Evolutionary conservation across 2,797 vertebrate species (phyloP), one percentile per base, ranked within the genome.

Genomic region (Enteromius afrohamiltoni): DNA sequence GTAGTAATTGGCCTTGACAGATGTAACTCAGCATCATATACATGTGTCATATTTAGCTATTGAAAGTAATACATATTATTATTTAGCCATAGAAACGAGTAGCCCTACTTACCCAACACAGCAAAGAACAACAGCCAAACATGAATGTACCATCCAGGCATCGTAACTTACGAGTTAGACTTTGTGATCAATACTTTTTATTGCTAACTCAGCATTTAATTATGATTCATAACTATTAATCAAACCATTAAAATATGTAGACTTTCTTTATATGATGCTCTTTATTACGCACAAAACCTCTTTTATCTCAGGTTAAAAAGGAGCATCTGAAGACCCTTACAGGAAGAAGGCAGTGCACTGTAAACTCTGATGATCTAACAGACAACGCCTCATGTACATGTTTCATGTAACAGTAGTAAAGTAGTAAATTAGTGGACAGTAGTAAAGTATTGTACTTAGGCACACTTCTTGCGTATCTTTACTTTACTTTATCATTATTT

Each of bases 101-200:
- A 85, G 4, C 23, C 7, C 71, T 3, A 49, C 79, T 79, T 47
- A 65, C 83, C 77, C 42, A 77, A 16, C 23, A 34, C 11, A 45
- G 69, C 45, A 42, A 74, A 85, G 31, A 83, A 37, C 40, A 80
- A 75, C n/a, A 83, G 7, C 17, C 82, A 77, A 60, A 42, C 14
- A n/a, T 70, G 16, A 65, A 65, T 31, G 47, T 62, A 21, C 31
- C 3, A 11, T 83, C 70, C 49, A 71, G 40, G 11, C 86, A 85
- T 87, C 5, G 23, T 85, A 17, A 80, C 6, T 47, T 16, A 23
- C 2, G 0, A 34, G 19, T 34, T 5, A 17, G 5, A 37, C 2
- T 16, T 42, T 0, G 11, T 47, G 26, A 3, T 26, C 10, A 13
- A 58, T n/a, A 58, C n/a, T 58, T 21, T 9, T 19, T 26, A 11